Evolutionary conservation across 2,113 vertebrate species (phyloP).

Genomic region (Semnornis frantzii): DNA sequence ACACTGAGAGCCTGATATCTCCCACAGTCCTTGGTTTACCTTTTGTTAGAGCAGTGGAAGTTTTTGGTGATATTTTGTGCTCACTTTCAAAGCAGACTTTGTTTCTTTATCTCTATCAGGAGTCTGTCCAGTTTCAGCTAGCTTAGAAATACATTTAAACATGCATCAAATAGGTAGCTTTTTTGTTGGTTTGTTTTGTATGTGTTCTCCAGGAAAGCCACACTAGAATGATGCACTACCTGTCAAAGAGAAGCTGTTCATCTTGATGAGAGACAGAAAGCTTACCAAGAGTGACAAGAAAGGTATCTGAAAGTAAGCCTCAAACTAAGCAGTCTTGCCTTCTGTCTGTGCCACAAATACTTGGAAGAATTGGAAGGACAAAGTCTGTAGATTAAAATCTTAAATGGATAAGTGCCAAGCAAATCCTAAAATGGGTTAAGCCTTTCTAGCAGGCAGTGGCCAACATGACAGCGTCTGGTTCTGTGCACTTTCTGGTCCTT

Average conservation of each 20-base stretch:
- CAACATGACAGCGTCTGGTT: background rate
- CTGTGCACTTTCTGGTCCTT: background rate
- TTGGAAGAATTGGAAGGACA: background rate
- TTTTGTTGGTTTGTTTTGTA: background rate
- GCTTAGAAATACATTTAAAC: background rate
- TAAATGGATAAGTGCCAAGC: constrained; percentile 7
- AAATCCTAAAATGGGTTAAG: constrained; percentile 3
- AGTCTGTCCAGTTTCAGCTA: background rate
- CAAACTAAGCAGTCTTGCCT: background rate
- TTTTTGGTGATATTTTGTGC: background rate
- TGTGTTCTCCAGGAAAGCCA: background rate
- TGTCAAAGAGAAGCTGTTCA: background rate
- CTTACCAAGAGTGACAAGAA: background rate
- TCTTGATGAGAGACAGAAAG: background rate
- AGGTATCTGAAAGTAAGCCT: background rate
- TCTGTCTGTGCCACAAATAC: background rate
- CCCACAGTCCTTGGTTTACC: background rate
- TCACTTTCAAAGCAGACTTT: background rate
- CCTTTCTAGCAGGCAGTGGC: background rate
- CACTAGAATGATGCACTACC: background rate
- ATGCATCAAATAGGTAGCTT: background rate
- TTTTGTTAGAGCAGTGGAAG: background rate
- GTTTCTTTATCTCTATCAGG: background rate
- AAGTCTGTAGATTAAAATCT: constrained; percentile 3
- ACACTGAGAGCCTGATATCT: background rate